Percentiles rank a stretch among this genome's conserved stretches.
These are phyloP conservation scores for Heterotilapia buettikoferi DNA, from an alignment of 2,113 vertebrate species.

Conservation along the genomic window DNA sequence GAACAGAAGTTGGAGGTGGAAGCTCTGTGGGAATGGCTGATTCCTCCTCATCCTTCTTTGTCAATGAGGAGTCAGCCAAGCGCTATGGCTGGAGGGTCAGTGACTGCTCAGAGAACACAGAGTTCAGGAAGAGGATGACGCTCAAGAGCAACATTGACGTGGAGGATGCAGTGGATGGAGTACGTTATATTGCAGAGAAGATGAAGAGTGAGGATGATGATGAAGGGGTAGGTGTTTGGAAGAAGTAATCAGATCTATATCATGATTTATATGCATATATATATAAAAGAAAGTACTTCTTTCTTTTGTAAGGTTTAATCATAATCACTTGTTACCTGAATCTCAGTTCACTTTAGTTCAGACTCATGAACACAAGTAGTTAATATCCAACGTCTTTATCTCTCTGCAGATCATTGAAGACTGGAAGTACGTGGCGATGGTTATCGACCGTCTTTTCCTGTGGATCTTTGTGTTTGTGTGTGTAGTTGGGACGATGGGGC, in stretches of 20 bases:
- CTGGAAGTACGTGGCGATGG: slow-evolving; percentile 80
- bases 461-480: slow-evolving; percentile 78
- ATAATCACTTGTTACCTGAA: not conserved
- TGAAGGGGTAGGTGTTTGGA: slow-evolving; percentile 65
- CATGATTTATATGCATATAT: not conserved
- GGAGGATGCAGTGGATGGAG: slow-evolving; percentile 74
- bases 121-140: slow-evolving; percentile 67
- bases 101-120: slow-evolving; percentile 64
- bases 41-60: slow-evolving; percentile 63
- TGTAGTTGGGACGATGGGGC: slow-evolving; percentile 71
- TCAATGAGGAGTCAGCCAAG: slow-evolving; percentile 70
- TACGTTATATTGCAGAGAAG: slow-evolving; percentile 76
- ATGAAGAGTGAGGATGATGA: slow-evolving; percentile 77
- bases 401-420: slow-evolving; percentile 72
- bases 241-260: not conserved
- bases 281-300: not conserved
- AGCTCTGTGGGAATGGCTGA: slow-evolving; percentile 12
- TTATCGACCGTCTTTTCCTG: slow-evolving; percentile 76
- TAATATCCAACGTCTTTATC: not conserved
- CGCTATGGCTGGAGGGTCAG: slow-evolving; percentile 63
- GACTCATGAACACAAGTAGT: not conserved
- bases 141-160: slow-evolving; percentile 66
- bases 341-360: not conserved
- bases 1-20: slow-evolving; percentile 24
- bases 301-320: not conserved